A percentile compares a stretch with the other conserved stretches of the same genome.
Evolutionary conservation across 2,797 vertebrate genomes (phyloP).

Genomic region (Calcarius lapponicus): DNA sequence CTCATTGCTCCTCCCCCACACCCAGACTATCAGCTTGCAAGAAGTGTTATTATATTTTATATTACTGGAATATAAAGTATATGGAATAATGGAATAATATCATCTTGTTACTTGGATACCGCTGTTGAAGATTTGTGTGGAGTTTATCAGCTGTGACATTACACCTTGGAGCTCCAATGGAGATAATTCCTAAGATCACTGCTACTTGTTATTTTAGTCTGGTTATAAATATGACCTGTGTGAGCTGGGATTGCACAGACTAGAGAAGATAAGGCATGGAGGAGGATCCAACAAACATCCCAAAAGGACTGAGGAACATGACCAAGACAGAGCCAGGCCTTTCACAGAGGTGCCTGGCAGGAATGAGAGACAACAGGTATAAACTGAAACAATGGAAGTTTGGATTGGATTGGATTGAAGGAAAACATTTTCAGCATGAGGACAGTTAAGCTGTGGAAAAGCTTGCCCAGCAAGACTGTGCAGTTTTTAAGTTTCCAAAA

Average conservation of each 20-base stretch:
- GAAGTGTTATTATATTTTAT: background rate
- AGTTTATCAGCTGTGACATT: background rate
- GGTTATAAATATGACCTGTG: background rate
- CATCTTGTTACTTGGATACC: background rate
- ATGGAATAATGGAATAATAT: background rate
- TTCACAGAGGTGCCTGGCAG: background rate
- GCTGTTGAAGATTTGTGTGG: background rate
- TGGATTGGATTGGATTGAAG: background rate
- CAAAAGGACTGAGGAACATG: background rate
- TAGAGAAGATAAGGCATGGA: rapidly evolving
- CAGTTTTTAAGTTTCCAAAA: background rate
- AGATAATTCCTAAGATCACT: background rate
- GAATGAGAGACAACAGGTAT: background rate
- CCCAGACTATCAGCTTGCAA: background rate
- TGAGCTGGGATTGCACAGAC: background rate
- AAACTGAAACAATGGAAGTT: background rate
- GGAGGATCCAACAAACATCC: background rate
- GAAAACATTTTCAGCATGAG: background rate
- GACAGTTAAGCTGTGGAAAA: background rate
- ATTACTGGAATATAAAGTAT: background rate
- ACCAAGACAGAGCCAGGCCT: background rate
- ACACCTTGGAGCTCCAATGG: background rate
- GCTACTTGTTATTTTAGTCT: background rate
- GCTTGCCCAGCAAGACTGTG: background rate
- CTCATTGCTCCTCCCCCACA: background rate